These are phyloP conservation scores for Lasioglossum albipes DNA, from an alignment of 1,140 invertebrate genomes.

Conservation along the genomic window DNA sequence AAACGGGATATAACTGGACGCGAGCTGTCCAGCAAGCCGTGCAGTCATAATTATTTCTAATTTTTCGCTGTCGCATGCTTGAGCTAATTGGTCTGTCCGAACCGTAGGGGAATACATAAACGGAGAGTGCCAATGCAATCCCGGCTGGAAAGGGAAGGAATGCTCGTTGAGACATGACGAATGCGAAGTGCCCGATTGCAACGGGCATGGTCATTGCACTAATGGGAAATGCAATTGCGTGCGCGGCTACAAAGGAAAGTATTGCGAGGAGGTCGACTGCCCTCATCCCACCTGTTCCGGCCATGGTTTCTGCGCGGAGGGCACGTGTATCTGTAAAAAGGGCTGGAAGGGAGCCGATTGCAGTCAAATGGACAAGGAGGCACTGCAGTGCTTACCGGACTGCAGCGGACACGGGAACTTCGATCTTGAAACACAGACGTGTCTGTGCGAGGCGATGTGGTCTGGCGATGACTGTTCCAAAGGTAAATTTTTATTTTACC, in stretches of 20 bases:
- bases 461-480: conserved; percentile 96
- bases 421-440: conserved; percentile 94
- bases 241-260: conserved; percentile 94
- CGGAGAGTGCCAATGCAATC: conserved; percentile 97
- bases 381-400: conserved; percentile 95
- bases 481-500: conserved; percentile 84
- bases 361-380: conserved; percentile 94
- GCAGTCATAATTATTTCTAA: not conserved
- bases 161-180: conserved; percentile 96
- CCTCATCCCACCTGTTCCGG: conserved; percentile 96
- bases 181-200: conserved; percentile 96
- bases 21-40: too few species aligned
- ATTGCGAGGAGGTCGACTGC: conserved; percentile 95
- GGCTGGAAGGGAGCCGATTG: conserved; percentile 97
- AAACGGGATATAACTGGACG: too few species aligned
- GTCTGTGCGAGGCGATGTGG: conserved; percentile 94
- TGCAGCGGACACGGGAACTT: conserved; percentile 97
- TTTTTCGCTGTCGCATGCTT: not conserved
- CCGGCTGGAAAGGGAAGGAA: conserved; percentile 97
- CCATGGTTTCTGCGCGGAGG: conserved; percentile 97
- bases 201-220: conserved; percentile 95
- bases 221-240: conserved; percentile 97
- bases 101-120: conserved; percentile 91
- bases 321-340: conserved; percentile 97
- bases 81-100: not conserved